Evolutionary conservation across 2,888 invertebrate genomes (phyloP), one percentile per base, ranked within the genome.

Genomic region (Galerucella pusilla): DNA sequence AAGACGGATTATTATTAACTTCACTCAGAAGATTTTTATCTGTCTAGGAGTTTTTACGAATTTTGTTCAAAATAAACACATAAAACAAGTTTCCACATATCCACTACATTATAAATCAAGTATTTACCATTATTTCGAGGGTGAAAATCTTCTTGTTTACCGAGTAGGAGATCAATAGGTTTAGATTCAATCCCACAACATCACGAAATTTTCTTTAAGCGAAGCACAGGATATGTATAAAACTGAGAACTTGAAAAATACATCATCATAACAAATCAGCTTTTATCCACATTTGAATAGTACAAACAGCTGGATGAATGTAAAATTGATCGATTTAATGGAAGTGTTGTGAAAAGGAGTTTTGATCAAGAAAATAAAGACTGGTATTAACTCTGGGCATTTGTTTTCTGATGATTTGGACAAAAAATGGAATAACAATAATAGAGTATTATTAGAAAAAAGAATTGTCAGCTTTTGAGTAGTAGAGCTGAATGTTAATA

Each of bases 211-310:
- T 57, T 20, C 57, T 57, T 57, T 16, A 16, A 35, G 9, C 16
- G 11, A 20, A 57, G 20, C 20, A 57, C 16, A 20, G 46, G 20
- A 42, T 65, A 20, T 65, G 16, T 46, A 65, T 45, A 46, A 20
- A 65, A 65, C 63, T 63, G 42, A 63, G 45, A 63, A 28, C 10
- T 45, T 63, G 28, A 2, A 12, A 52, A 63, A 63, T 42, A 42
- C 10, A 63, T 63, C 45, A 63, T 63, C 45, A 63, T 63, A 63
- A 63, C 63, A 63, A 63, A 63, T 63, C 63, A 42, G 63, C 63
- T n/a, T 63, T 63, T 42, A 35, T 42, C n/a, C 28, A 63, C 28
- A 42, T 42, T 35, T 42, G 42, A 63, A 42, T 63, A 42, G 35
- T 35, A 63, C 42, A 63, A 63, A 28, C 63, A 63, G 35, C 28